Evolutionary conservation across 2,888 invertebrate species (phyloP).

Genomic region (Drosophila flavopinicola): DNA sequence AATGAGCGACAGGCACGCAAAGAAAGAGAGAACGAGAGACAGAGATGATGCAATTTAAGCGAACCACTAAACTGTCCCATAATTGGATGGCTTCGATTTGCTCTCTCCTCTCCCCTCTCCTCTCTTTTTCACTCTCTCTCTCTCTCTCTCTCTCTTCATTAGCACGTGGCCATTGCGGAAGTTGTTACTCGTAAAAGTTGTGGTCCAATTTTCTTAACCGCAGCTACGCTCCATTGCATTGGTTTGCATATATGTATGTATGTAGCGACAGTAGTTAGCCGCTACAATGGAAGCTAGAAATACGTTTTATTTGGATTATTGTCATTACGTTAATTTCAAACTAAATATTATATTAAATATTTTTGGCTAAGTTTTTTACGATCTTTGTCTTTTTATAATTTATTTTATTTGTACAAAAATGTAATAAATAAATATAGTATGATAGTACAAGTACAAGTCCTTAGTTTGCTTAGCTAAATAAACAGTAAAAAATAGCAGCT

Average conservation of each 20-base stretch:
- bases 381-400: no score
- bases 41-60: conserved; percentile 44
- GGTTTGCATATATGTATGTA: conserved; percentile 61
- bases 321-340: no score
- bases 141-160: conserved; percentile 17
- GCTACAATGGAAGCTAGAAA: background rate
- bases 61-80: conserved; percentile 21
- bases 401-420: no score
- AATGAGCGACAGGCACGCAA: conserved; percentile 66
- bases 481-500: no score
- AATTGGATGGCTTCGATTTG: conserved; percentile 13
- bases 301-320: background rate
- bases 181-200: conserved; percentile 52
- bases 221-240: conserved; percentile 72
- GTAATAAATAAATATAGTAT: no score
- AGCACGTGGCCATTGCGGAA: conserved; percentile 72
- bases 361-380: no score
- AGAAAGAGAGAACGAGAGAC: conserved; percentile 15
- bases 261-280: conserved; percentile 48
- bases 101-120: background rate
- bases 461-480: no score
- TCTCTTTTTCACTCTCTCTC: background rate
- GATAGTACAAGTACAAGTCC: no score
- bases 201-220: conserved; percentile 75
- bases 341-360: no score